Conservation (phyloP, 2,113 vertebrate species). For the Protomyctophum bolini region DNA sequence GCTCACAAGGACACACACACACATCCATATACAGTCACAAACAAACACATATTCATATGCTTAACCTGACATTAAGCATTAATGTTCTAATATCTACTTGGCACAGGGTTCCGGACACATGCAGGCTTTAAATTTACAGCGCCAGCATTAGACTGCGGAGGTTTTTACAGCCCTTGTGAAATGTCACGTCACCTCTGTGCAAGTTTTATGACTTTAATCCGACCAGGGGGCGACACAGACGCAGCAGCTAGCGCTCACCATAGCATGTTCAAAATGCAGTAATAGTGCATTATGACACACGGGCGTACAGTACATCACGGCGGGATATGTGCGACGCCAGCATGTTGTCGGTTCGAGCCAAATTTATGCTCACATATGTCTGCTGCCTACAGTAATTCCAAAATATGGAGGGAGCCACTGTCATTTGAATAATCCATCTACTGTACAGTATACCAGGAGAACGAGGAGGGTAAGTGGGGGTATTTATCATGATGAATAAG, state of each 20-base stretch:
- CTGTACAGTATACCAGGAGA: slow-evolving; percentile 26
- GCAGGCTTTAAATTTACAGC: slow-evolving; percentile 49
- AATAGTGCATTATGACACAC: slow-evolving; percentile 66
- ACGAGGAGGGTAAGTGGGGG: slow-evolving; percentile 46
- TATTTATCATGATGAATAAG: slow-evolving; percentile 68
- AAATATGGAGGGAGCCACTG: slow-evolving; percentile 48
- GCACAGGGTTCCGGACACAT: slow-evolving; percentile 14
- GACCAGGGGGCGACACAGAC: slow-evolving; percentile 44
- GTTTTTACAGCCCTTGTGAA: slow-evolving; percentile 62
- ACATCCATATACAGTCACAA: neutral
- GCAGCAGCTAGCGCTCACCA: slow-evolving; percentile 32
- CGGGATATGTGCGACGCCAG: slow-evolving; percentile 40
- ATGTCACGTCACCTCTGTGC: slow-evolving; percentile 64
- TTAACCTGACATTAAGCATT: slow-evolving; percentile 37
- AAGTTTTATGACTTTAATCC: slow-evolving; percentile 72
- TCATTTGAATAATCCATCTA: slow-evolving; percentile 65
- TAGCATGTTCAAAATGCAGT: slow-evolving; percentile 64
- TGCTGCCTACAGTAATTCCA: slow-evolving; percentile 53
- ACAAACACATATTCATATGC: slow-evolving; percentile 13
- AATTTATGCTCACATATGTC: slow-evolving; percentile 64
- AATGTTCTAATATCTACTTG: slow-evolving; percentile 15
- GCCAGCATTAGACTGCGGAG: slow-evolving; percentile 43
- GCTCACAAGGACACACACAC: neutral
- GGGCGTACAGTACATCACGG: slow-evolving; percentile 62
- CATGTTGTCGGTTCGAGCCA: slow-evolving; percentile 39